Base-by-base conservation (phyloP, 1,140 invertebrate species). In the Pectinophora gossypiella region DNA sequence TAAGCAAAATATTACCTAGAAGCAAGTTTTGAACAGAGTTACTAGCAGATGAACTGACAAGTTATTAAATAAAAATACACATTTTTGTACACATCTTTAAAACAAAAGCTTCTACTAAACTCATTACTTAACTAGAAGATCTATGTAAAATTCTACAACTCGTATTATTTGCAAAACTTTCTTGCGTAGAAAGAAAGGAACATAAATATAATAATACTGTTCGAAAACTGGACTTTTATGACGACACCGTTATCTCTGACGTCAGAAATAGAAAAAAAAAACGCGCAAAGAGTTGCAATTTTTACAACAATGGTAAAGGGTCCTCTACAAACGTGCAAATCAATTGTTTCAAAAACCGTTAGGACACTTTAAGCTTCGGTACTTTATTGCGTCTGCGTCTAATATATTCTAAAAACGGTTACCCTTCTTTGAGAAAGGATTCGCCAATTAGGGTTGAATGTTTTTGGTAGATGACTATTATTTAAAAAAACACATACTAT, bases 321-420 rank as follows among this genome's bases (percentile, higher is more conserved):
- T 27, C 27, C 40, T 12, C 12, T 20, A 12, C 12, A 18, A 19
- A 48, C 12, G 38, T 44, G 42, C 27, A 45, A 45, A 44, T 16
- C 18, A 40, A 42, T 20, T 35, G 40, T 50, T 38, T 19, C 13
- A 12, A 20, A 45, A 32, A 23, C 50, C 50, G 50, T 52, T 52
- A 52, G n/a, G 19, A 23, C 18, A 38, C 36, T 40, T 40, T 35
- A 45, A 20, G 42, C 16, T 20, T 23, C 22, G 42, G 40, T 1
- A 20, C 38, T 54, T 54, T 54, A 54, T 54, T 54, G 6, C 51
- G 16, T n/a, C n/a, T n/a, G n/a, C n/a, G n/a, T n/a, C n/a, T n/a
- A n/a, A n/a, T n/a, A n/a, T n/a, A n/a, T n/a, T n/a, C n/a, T n/a
- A n/a, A n/a, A n/a, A n/a, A n/a, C n/a, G n/a, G n/a, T n/a, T n/a